Conservation (phyloP, 2,113 vertebrate species). For the Dunckerocampus dactyliophorus region DNA sequence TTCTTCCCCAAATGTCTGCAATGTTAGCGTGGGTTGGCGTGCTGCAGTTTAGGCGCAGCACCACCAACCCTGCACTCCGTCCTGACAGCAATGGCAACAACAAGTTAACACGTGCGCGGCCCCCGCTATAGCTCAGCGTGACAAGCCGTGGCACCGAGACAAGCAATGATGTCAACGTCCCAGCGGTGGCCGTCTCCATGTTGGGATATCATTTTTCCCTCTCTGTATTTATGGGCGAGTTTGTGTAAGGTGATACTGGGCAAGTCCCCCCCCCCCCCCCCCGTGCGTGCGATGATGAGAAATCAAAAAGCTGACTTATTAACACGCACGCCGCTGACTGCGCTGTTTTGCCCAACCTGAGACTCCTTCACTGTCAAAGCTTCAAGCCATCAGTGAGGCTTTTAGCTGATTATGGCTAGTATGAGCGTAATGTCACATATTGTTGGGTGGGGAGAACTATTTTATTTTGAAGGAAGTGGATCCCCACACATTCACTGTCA, state of each 20-base stretch:
- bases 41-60: constrained; percentile 23
- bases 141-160: constrained; percentile 41
- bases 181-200: constrained; percentile 16
- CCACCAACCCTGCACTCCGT: constrained; percentile 16
- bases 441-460: no score
- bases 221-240: constrained; percentile 30
- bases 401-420: no score
- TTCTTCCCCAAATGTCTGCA: no score
- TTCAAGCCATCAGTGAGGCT: no score
- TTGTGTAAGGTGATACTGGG: constrained; percentile 17
- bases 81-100: constrained; percentile 38
- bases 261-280: constrained; percentile 4
- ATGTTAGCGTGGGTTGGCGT: no score
- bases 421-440: no score
- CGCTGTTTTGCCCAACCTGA: not conserved
- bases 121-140: constrained; percentile 21
- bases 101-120: constrained; percentile 49
- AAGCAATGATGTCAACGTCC: constrained; percentile 49
- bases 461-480: no score
- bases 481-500: no score
- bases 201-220: constrained; percentile 46
- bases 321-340: not conserved
- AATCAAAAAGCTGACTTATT: not conserved
- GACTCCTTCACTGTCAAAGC: no score
- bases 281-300: no score